These are phyloP conservation scores for Spea multiplicata DNA, from an alignment of 2,113 vertebrate species.

Conservation along the genomic window DNA sequence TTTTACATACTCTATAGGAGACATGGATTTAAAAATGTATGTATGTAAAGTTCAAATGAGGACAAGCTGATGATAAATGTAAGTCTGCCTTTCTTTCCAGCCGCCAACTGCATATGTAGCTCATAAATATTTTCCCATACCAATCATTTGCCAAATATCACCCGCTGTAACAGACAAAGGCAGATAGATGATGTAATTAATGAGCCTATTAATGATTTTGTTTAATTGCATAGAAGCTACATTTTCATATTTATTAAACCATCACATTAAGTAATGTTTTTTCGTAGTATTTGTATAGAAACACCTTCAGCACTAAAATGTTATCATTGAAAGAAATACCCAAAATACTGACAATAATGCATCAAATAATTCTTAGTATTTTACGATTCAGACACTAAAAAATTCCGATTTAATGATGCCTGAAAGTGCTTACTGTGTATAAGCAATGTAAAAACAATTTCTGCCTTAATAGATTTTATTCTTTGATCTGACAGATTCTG, in stretches of 20 bases:
- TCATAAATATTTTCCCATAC: neutral
- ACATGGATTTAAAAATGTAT: slow-evolving; percentile 27
- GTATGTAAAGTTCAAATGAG: slow-evolving; percentile 32
- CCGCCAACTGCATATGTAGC: neutral
- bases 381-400: neutral
- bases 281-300: neutral
- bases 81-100: neutral
- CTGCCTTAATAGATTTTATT: slow-evolving; percentile 12
- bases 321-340: slow-evolving; percentile 21
- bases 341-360: slow-evolving; percentile 10
- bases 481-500: slow-evolving; percentile 20
- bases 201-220: neutral
- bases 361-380: slow-evolving; percentile 34
- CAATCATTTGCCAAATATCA: slow-evolving; percentile 11
- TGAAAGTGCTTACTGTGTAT: slow-evolving; percentile 38
- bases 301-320: slow-evolving; percentile 12
- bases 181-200: slow-evolving; percentile 5
- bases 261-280: too few species aligned
- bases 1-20: slow-evolving; percentile 33
- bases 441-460: neutral
- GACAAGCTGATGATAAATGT: slow-evolving; percentile 7
- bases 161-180: slow-evolving; percentile 12
- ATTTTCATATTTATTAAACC: too few species aligned
- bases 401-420: slow-evolving; percentile 36
- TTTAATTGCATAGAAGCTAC: neutral